These are phyloP conservation scores for Nephrotoma guestfalica DNA, from an alignment of 2,888 invertebrate species.

Conservation along the genomic window DNA sequence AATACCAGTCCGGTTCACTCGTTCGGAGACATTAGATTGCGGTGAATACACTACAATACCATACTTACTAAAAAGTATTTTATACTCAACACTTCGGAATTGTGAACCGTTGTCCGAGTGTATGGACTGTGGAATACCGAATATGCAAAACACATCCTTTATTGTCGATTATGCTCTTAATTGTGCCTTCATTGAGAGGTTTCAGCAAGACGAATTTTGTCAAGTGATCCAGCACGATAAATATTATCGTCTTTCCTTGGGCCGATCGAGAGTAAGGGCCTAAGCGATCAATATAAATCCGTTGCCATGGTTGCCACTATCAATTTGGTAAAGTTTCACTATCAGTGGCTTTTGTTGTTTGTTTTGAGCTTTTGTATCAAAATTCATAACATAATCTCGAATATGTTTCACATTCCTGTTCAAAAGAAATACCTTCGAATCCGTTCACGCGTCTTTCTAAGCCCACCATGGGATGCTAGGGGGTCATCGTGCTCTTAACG, in stretches of 20 bases:
- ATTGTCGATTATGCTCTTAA: background rate
- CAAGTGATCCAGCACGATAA: background rate
- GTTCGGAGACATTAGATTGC: too few relatives aligned
- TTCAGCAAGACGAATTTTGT: background rate
- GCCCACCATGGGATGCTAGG: too few relatives aligned
- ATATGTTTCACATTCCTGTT: too few relatives aligned
- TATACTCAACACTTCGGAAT: too few relatives aligned
- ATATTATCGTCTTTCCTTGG: background rate
- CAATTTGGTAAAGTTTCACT: background rate
- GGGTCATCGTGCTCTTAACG: too few relatives aligned
- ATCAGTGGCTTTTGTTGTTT: background rate
- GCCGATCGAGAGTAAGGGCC: background rate
- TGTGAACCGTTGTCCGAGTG: too few relatives aligned
- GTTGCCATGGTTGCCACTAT: background rate
- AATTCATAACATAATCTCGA: too few relatives aligned
- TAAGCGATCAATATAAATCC: background rate
- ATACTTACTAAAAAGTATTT: too few relatives aligned
- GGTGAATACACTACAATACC: too few relatives aligned
- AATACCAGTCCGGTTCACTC: too few relatives aligned
- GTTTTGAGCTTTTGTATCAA: background rate
- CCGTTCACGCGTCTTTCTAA: too few relatives aligned
- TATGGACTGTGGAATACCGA: background rate
- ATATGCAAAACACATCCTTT: background rate
- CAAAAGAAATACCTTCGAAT: too few relatives aligned
- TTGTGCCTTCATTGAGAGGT: background rate